Conservation (phyloP, 2,113 vertebrate species). For the Tor tambroides region DNA sequence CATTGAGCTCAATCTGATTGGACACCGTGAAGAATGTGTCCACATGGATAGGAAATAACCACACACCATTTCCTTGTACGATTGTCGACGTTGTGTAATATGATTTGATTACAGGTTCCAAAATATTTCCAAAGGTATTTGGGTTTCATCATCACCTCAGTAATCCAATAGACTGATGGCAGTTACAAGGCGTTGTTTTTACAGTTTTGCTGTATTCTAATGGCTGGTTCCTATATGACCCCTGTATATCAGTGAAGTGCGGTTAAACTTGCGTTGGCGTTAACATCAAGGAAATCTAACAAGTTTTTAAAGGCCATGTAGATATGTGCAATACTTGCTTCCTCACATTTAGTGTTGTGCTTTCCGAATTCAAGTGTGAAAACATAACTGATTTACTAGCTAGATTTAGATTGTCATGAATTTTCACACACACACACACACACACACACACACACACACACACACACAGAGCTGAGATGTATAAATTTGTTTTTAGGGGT, state of each 20-base stretch:
- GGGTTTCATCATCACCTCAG: neutral
- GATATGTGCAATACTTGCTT: neutral
- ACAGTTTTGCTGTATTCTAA: neutral
- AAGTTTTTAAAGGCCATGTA: neutral
- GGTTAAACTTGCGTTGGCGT: neutral
- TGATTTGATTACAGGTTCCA: constrained; percentile 6
- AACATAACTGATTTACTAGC: neutral
- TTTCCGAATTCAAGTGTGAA: neutral
- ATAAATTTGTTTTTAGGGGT: too few relatives aligned
- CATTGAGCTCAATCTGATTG: constrained; percentile 54
- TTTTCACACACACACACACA: neutral
- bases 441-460: too few relatives aligned
- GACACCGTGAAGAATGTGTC: constrained; percentile 41
- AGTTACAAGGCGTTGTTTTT: neutral
- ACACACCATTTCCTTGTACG: neutral
- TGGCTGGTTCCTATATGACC: neutral
- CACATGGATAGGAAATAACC: constrained; percentile 43
- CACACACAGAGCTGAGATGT: too few relatives aligned
- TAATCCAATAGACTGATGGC: neutral
- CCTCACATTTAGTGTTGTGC: neutral
- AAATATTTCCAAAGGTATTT: constrained; percentile 11
- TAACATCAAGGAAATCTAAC: neutral
- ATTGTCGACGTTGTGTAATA: constrained; percentile 25
- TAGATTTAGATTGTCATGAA: neutral
- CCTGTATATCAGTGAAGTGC: neutral